A percentile compares a stretch with the other conserved stretches of the same genome.
Evolutionary conservation across 2,113 vertebrate genomes (phyloP).

Genomic region (Scolopax mira): DNA sequence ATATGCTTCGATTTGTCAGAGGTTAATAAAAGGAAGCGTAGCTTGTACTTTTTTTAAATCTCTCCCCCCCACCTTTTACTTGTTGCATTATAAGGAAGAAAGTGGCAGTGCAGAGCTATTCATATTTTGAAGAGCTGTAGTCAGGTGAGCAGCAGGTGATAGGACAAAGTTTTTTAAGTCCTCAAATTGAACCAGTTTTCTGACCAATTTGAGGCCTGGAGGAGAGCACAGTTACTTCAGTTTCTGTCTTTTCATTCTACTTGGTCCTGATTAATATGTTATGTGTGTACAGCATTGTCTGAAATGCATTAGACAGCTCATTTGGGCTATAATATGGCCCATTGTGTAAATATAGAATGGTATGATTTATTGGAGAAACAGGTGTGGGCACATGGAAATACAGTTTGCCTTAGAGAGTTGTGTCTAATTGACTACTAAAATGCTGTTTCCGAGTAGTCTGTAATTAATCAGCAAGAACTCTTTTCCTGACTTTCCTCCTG

Average conservation of each 20-base stretch:
- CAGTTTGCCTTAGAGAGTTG: neutral
- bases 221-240: neutral
- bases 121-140: neutral
- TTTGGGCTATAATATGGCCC: neutral
- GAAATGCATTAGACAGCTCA: neutral
- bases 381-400: neutral
- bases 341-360: neutral
- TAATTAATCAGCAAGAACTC: slow-evolving; percentile 47
- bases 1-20: neutral
- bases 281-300: neutral
- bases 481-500: neutral
- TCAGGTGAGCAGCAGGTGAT: neutral
- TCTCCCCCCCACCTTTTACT: fast-evolving
- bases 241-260: neutral
- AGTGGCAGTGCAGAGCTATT: neutral
- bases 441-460: neutral
- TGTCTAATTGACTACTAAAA: slow-evolving; percentile 37
- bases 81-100: neutral
- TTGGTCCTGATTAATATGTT: neutral
- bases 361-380: slow-evolving; percentile 15
- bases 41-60: neutral
- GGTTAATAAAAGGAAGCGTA: neutral
- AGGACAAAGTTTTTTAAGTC: neutral
- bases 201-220: neutral
- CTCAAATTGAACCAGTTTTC: neutral